Percentiles rank a stretch among this genome's conserved stretches.
phyloP scores from a whole-genome alignment of 2,113 vertebrate genomes.

The Mirounga angustirostris region DNA sequence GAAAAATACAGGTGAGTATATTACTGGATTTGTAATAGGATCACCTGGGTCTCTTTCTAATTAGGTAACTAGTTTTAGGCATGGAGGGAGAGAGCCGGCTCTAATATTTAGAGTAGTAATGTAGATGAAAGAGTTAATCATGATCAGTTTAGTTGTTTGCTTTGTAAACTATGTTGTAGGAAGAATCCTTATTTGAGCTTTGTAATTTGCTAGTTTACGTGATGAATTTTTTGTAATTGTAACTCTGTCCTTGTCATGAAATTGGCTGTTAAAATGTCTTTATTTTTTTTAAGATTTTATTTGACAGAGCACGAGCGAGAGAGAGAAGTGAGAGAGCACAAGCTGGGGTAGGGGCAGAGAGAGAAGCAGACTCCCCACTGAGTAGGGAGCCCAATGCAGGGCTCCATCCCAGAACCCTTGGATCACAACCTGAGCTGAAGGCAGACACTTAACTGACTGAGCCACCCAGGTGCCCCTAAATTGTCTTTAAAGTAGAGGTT shows the following conservation, averaged over 20 bases:
- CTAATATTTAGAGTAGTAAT: background rate
- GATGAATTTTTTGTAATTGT: slow-evolving; percentile 26
- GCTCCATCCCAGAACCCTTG: too few relatives aligned
- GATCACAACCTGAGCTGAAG: too few relatives aligned
- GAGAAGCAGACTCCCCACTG: too few relatives aligned
- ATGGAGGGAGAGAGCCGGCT: background rate
- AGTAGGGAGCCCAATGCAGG: background rate
- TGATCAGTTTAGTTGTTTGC: slow-evolving; percentile 19
- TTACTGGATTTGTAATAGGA: slow-evolving; percentile 25
- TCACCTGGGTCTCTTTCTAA: background rate
- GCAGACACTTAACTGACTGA: background rate
- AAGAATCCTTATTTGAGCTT: slow-evolving; percentile 45
- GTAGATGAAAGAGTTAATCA: slow-evolving; percentile 15
- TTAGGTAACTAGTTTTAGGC: background rate
- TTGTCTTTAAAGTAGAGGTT: slow-evolving; percentile 16
- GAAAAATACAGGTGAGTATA: background rate
- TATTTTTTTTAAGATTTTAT: background rate
- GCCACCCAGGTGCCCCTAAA: background rate
- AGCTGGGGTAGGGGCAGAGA: background rate
- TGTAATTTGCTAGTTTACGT: slow-evolving; percentile 51
- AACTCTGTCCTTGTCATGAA: slow-evolving; percentile 37
- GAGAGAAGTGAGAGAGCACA: background rate
- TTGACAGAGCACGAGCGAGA: background rate
- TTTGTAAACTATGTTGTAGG: slow-evolving; percentile 16
- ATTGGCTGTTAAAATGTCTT: slow-evolving; percentile 1